Conservation (phyloP, 2,113 vertebrate species). For the Halcyon malimbica region DNA sequence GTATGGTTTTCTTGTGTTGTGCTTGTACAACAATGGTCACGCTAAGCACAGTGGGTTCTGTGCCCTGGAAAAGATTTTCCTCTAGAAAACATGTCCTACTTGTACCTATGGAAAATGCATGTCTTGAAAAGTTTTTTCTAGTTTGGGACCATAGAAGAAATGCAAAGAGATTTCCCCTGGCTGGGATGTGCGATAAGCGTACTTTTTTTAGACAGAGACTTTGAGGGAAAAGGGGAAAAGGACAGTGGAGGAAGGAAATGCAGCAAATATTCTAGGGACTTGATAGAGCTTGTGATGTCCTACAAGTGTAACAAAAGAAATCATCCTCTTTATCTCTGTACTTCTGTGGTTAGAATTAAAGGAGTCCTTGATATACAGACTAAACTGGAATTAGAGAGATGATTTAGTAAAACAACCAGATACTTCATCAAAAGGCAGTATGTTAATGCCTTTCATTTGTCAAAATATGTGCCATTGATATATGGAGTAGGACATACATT, state of each 20-base stretch:
- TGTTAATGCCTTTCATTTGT: background rate
- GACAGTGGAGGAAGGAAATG: background rate
- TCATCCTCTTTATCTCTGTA: background rate
- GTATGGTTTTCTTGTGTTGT: background rate
- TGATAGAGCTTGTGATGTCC: background rate
- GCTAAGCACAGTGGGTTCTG: background rate
- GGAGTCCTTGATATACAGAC: background rate
- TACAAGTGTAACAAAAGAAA: background rate
- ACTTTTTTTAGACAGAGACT: background rate
- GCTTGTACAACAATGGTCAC: fast-evolving
- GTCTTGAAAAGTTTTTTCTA: background rate
- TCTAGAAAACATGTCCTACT: background rate
- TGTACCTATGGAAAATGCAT: background rate
- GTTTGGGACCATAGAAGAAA: background rate
- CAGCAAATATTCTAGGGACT: background rate
- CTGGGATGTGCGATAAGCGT: background rate
- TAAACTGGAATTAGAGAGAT: background rate
- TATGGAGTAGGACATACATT: background rate
- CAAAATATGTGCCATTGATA: background rate
- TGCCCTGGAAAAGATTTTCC: background rate
- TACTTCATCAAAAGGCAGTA: background rate
- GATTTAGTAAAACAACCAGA: background rate
- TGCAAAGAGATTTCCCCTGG: background rate
- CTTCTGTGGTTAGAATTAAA: background rate
- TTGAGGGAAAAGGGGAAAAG: background rate